These are phyloP conservation scores for Pemphigus obesinymphae DNA, from an alignment of 1,140 invertebrate species.

Conservation along the genomic window DNA sequence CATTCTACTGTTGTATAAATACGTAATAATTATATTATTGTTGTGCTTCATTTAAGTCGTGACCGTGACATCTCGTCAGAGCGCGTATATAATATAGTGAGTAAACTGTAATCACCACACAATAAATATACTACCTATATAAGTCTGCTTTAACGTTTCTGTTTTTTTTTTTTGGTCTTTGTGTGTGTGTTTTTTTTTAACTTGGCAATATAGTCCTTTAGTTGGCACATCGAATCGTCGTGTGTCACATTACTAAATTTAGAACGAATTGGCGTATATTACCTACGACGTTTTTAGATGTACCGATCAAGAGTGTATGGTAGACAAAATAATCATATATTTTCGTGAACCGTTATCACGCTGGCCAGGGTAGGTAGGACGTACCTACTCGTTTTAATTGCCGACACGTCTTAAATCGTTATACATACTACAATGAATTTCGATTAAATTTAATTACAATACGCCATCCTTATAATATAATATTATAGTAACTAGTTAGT, in stretches of 20 bases:
- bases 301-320: background rate
- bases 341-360: background rate
- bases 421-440: background rate
- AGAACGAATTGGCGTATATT: background rate
- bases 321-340: background rate
- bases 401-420: background rate
- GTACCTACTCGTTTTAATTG: background rate
- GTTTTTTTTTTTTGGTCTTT: conserved; percentile 10
- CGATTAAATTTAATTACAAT: background rate
- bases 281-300: background rate
- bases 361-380: too few species aligned
- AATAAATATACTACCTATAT: background rate
- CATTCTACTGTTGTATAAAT: too few species aligned
- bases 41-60: background rate
- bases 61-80: background rate
- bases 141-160: too few species aligned
- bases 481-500: background rate
- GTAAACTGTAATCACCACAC: background rate
- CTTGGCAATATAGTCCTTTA: background rate
- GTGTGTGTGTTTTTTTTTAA: conserved; percentile 1
- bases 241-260: conserved; percentile 20
- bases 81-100: too few species aligned
- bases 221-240: background rate
- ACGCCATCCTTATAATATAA: background rate
- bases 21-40: too few species aligned